Evolutionary conservation across 2,888 invertebrate genomes (phyloP).

Genomic region (Argynnis bischoffii): DNA sequence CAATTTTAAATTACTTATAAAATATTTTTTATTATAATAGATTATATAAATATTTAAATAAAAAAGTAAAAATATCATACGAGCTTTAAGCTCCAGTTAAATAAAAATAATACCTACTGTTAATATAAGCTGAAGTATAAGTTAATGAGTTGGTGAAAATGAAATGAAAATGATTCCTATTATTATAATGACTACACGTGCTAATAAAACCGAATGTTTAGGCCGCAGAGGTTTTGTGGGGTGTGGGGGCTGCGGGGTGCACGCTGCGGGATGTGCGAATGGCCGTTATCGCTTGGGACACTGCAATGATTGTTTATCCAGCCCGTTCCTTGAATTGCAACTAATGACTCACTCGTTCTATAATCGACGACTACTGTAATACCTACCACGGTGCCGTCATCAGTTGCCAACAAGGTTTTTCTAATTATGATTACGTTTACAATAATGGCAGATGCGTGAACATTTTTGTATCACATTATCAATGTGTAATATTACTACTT

Average conservation of each 20-base stretch:
- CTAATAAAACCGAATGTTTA: slow-evolving; percentile 17
- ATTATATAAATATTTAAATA: no score
- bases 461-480: background rate
- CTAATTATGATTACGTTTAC: slow-evolving; percentile 10
- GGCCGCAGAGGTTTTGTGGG: slow-evolving; percentile 19
- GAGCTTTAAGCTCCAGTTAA: no score
- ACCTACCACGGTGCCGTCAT: slow-evolving; percentile 43
- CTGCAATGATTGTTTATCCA: slow-evolving; percentile 81
- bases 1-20: background rate
- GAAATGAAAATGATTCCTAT: background rate
- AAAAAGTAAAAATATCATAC: no score
- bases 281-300: slow-evolving; percentile 78
- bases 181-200: slow-evolving; percentile 23
- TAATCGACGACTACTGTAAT: slow-evolving; percentile 57
- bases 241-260: slow-evolving; percentile 37
- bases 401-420: slow-evolving; percentile 23
- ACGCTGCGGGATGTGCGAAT: slow-evolving; percentile 75
- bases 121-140: no score
- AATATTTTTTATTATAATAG: background rate
- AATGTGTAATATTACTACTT: background rate
- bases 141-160: no score
- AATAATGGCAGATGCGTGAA: background rate
- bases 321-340: slow-evolving; percentile 80
- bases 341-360: slow-evolving; percentile 73
- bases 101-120: no score